phyloP scores from a whole-genome alignment of 2,888 invertebrate genomes.

The Proisotoma minuta region DNA sequence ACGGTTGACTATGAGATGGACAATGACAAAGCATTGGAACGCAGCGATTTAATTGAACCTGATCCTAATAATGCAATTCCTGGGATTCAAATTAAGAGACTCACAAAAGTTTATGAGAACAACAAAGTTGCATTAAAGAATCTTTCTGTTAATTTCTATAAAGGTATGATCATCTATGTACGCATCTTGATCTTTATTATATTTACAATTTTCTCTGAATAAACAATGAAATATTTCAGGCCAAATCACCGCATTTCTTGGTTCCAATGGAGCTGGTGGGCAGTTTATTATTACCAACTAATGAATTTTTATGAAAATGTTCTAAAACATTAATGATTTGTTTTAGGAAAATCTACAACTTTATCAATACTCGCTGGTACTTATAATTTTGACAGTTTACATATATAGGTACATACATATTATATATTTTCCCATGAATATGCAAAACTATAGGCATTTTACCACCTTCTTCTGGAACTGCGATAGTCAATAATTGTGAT shows the following conservation, averaged over 20 bases:
- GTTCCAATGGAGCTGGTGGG: slow-evolving; percentile 50
- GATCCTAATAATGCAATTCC: slow-evolving; percentile 50
- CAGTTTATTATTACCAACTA: background rate
- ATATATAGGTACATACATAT: too few species aligned
- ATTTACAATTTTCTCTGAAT: too few species aligned
- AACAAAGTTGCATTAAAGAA: slow-evolving; percentile 61
- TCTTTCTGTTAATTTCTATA: slow-evolving; percentile 68
- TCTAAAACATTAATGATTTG: background rate
- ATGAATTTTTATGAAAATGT: background rate
- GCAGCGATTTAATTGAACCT: slow-evolving; percentile 49
- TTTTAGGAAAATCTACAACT: slow-evolving; percentile 72
- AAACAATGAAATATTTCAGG: too few species aligned
- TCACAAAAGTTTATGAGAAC: slow-evolving; percentile 58
- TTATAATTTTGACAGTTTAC: too few species aligned
- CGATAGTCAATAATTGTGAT: slow-evolving; percentile 57
- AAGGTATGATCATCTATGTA: too few species aligned
- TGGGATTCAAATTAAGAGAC: slow-evolving; percentile 57
- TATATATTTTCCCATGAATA: too few species aligned
- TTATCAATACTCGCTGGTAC: slow-evolving; percentile 66
- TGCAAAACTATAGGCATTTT: slow-evolving; percentile 17
- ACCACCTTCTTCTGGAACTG: slow-evolving; percentile 65
- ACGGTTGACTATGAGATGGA: slow-evolving; percentile 10
- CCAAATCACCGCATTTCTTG: slow-evolving; percentile 81
- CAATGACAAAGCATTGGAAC: too few species aligned
- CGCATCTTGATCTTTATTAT: too few species aligned